Percentiles rank a stretch among this genome's conserved stretches.
Evolutionary conservation across 2,113 vertebrate species (phyloP).

Genomic region (Thryonomys swinderianus): DNA sequence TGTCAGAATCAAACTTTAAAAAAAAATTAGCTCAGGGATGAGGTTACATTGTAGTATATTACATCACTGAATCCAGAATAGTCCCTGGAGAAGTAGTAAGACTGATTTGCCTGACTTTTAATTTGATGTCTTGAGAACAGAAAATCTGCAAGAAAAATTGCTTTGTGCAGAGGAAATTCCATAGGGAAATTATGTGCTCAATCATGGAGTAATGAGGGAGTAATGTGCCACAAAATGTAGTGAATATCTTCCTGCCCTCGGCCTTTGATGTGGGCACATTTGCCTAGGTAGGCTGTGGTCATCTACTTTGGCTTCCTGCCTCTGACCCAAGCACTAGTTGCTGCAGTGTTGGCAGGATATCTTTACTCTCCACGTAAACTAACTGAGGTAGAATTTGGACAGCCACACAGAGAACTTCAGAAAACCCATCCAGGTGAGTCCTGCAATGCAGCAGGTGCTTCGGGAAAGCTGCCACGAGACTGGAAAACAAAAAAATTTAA

Average conservation of each 20-base stretch:
- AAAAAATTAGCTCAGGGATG: background rate
- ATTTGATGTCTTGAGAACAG: background rate
- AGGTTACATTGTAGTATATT: background rate
- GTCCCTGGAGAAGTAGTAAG: background rate
- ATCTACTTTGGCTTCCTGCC: background rate
- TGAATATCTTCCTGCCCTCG: too few relatives aligned
- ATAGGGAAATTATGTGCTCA: background rate
- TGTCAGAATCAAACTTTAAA: background rate
- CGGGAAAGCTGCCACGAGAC: background rate
- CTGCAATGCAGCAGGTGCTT: fast-evolving
- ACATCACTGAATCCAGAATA: background rate
- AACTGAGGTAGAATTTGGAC: background rate
- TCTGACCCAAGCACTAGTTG: too few relatives aligned
- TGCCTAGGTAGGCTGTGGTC: too few relatives aligned
- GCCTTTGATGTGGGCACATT: background rate
- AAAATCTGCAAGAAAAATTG: background rate
- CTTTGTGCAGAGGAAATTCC: background rate
- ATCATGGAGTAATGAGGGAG: background rate
- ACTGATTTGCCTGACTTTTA: background rate
- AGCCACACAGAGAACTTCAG: background rate
- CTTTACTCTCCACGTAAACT: background rate
- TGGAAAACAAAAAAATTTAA: background rate
- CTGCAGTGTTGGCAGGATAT: background rate
- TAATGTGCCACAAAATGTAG: background rate
- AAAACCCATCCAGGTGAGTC: background rate